Percentiles rank a stretch among this genome's conserved stretches.
Evolutionary conservation across 2,888 invertebrate genomes (phyloP).

Genomic region (Tetramorium bicarinatum): DNA sequence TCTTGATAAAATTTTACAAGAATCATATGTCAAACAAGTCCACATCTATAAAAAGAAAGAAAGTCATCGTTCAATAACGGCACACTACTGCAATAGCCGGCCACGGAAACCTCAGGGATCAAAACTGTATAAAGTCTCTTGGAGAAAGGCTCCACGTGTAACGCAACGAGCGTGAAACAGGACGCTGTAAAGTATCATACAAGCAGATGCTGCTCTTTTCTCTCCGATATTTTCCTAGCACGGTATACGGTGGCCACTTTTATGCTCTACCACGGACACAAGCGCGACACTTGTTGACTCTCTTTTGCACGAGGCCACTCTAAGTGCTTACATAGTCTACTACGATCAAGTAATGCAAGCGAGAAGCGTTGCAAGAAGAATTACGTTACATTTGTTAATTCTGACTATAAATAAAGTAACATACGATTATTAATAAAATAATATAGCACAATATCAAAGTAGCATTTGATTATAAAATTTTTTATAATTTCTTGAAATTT

Average conservation of each 20-base stretch:
- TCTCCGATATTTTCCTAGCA: conserved; percentile 44
- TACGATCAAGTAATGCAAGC: neutral
- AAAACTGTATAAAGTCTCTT: neutral
- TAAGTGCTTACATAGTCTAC: conserved; percentile 34
- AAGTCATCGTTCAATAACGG: neutral
- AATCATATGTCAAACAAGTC: neutral
- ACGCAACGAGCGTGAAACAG: conserved; percentile 26
- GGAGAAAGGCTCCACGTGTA: conserved; percentile 43
- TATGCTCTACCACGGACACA: conserved; percentile 24
- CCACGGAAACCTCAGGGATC: conserved; percentile 7
- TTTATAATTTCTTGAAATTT: no score
- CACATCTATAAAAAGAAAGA: neutral
- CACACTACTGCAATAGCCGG: neutral
- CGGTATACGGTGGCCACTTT: conserved; percentile 16
- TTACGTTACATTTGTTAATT: neutral
- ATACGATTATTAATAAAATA: neutral
- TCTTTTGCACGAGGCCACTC: conserved; percentile 29
- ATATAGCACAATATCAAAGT: neutral
- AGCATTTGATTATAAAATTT: neutral
- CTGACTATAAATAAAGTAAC: conserved; percentile 7
- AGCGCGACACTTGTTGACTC: conserved; percentile 44
- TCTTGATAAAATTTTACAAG: neutral
- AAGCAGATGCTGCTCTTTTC: conserved; percentile 34
- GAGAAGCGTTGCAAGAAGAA: neutral
- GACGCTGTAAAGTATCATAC: conserved; percentile 30